phyloP scores from a whole-genome alignment of 2,888 invertebrate genomes.

The Lasioglossum vierecki region DNA sequence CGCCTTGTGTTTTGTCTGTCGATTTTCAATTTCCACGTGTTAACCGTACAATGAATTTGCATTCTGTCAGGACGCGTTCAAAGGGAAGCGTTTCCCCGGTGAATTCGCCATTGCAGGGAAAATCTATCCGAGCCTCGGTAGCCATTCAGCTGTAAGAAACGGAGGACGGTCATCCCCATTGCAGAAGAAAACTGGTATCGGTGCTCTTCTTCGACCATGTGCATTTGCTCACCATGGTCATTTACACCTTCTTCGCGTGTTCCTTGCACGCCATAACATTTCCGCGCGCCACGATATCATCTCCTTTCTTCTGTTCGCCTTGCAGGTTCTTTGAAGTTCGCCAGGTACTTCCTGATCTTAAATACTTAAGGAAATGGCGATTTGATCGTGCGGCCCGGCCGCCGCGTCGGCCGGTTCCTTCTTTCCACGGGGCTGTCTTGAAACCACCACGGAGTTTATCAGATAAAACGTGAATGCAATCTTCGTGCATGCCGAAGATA shows the following conservation, averaged over 20 bases:
- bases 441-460: conserved; percentile 12
- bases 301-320: conserved; percentile 60
- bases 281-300: conserved; percentile 71
- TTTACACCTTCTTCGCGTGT: conserved; percentile 71
- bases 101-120: conserved; percentile 42
- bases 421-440: conserved; percentile 23
- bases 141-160: conserved; percentile 54
- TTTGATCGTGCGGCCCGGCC: conserved; percentile 46
- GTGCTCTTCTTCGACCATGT: conserved; percentile 57
- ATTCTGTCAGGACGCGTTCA: neutral
- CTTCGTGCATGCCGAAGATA: conserved; percentile 39
- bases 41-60: neutral
- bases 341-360: conserved; percentile 57
- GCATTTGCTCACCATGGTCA: conserved; percentile 63
- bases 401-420: neutral
- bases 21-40: neutral
- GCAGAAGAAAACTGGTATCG: conserved; percentile 58
- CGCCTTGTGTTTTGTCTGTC: neutral
- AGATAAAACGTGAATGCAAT: conserved; percentile 37
- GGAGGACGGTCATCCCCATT: conserved; percentile 39
- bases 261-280: conserved; percentile 71
- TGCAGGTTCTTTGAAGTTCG: conserved; percentile 63
- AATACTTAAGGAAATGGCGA: conserved; percentile 61
- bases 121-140: conserved; percentile 27
- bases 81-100: neutral